Base-by-base conservation (phyloP, 2,888 invertebrate species). In the Macaria liturata region DNA sequence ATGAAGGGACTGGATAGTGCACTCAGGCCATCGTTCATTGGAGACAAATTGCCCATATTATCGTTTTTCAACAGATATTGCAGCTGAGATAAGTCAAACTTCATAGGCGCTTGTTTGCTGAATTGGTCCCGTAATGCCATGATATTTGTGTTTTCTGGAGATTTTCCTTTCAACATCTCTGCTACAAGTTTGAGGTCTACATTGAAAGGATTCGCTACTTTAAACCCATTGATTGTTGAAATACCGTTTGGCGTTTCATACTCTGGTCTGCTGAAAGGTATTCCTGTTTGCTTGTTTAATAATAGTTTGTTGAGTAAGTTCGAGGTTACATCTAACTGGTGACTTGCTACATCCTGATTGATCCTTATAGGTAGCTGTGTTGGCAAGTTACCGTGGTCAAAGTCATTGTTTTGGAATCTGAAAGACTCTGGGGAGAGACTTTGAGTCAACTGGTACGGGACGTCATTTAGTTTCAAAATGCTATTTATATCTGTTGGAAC, bases 121-220 rank as follows among this genome's bases (percentile, higher is more conserved):
- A 74, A 80, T 57, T 80, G 85, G 46, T 90, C 89, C 64, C 84
- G 76, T 45, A 88, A 56, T 20, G 80, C 62, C 61, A 82, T 66
- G 56, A 88, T 68, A 60, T 84, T 86, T 3, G 81, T 73, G 43
- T 91, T 87, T 47, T 91, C 91, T 40, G 81, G 55, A 2, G 76
- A 65, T 72, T 89, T 92, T 30, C 90, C 89, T 77, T 86, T 91
- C 50, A 92, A 75, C 81, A 92, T 86, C 54, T 92, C 92, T 34
- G 90, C 85, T 1, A 92, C 88, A 45, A 92, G 68, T 74, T 89
- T 91, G 3, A 92, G 70, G 69, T 93, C 92, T 7, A 93, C 80
- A 67, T 92, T 93, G 59, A 86, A 93, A 9, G 93, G 93, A 65
- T 93, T 92, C 3, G 86, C 86, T n/a, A 93, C 87, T 80, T 88